Evolutionary conservation across 2,113 vertebrate species (phyloP).

Genomic region (Coptodon bakossiorum): DNA sequence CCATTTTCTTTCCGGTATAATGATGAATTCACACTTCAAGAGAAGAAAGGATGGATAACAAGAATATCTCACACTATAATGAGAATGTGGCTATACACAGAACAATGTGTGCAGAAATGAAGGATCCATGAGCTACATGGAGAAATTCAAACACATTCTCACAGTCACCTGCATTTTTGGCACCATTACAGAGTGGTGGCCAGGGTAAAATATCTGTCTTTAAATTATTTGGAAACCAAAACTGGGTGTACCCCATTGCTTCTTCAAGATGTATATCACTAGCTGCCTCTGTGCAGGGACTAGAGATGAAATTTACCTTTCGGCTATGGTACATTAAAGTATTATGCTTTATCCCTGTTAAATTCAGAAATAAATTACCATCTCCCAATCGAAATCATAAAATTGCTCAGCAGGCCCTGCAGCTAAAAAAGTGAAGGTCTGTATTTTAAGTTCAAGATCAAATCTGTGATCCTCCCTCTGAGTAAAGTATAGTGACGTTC

Average conservation of each 20-base stretch:
- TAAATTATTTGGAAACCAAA: background rate
- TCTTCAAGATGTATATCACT: background rate
- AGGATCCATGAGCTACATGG: background rate
- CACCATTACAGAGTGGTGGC: background rate
- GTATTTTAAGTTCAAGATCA: background rate
- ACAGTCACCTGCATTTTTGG: background rate
- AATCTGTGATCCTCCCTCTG: background rate
- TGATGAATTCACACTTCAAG: background rate
- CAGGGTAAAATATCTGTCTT: background rate
- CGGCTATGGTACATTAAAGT: background rate
- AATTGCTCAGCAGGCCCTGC: background rate
- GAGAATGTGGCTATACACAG: background rate
- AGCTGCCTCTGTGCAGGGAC: background rate
- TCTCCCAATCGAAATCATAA: background rate
- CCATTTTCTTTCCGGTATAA: conserved; percentile 3
- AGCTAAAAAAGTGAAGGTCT: background rate
- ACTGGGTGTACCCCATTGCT: background rate
- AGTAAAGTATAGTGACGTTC: background rate
- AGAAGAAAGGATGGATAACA: background rate
- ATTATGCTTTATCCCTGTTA: background rate
- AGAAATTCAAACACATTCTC: background rate
- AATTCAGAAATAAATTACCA: background rate
- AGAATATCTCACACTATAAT: background rate
- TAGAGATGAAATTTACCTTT: background rate
- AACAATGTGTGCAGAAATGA: background rate